A percentile compares a stretch with the other conserved stretches of the same genome.
Evolutionary conservation across 2,888 invertebrate species (phyloP).

Genomic region (Meteorus colon): DNA sequence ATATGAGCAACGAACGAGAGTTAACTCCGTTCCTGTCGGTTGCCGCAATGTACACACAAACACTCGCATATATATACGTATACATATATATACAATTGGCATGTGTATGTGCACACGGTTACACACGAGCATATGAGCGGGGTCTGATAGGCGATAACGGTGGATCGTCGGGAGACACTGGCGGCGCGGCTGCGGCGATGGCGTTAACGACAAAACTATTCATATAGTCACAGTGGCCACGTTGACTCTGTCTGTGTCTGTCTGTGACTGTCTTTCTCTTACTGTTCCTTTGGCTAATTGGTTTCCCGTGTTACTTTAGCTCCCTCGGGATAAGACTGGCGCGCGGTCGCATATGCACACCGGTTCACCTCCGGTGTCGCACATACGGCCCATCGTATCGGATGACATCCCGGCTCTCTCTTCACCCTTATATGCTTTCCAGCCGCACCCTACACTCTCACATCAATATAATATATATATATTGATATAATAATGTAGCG

Average conservation of each 20-base stretch:
- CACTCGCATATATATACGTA: too few species aligned
- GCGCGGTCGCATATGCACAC: constrained; percentile 37
- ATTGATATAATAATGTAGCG: constrained; percentile 5
- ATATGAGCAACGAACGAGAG: neutral
- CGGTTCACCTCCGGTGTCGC: constrained; percentile 33
- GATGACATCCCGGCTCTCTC: constrained; percentile 48
- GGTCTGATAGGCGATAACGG: constrained; percentile 46
- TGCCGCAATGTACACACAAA: neutral
- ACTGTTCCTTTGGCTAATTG: constrained; percentile 69
- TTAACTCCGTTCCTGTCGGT: neutral
- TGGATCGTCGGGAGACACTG: constrained; percentile 27
- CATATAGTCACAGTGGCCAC: constrained; percentile 52
- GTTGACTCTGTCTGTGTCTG: constrained; percentile 9
- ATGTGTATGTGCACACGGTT: neutral
- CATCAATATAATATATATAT: neutral
- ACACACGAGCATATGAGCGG: neutral
- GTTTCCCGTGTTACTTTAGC: constrained; percentile 71
- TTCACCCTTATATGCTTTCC: constrained; percentile 27
- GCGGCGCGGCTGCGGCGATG: constrained; percentile 20
- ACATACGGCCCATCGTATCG: constrained; percentile 41
- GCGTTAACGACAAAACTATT: constrained; percentile 39
- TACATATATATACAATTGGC: neutral
- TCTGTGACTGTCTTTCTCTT: constrained; percentile 46
- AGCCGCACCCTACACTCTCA: constrained; percentile 5
- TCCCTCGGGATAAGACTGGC: constrained; percentile 67